A percentile compares a stretch with the other conserved stretches of the same genome.
Conservation (phyloP, 2,797 vertebrate species). For the Lophura swinhoii region DNA sequence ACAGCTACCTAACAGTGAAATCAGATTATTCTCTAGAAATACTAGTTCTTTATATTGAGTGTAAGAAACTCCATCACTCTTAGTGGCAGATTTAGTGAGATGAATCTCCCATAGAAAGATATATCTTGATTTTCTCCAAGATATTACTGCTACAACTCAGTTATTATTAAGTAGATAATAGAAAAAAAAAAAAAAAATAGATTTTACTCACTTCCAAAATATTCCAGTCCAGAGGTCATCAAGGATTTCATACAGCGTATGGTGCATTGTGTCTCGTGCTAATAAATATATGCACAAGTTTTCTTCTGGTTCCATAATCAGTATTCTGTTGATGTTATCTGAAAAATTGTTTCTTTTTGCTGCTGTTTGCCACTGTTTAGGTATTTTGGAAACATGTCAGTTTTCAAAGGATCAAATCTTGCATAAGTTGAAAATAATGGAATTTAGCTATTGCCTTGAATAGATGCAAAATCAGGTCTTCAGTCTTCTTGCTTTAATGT, state of each 20-base stretch:
- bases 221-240: background rate
- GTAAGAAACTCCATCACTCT: background rate
- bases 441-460: constrained; percentile 17
- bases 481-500: constrained; percentile 32
- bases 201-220: background rate
- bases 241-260: background rate
- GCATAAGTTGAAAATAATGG: constrained; percentile 24
- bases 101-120: background rate
- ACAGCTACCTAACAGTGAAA: background rate
- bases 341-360: constrained; percentile 16
- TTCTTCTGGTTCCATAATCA: background rate
- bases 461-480: constrained; percentile 40
- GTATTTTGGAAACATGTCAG: constrained; percentile 19
- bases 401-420: background rate
- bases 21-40: background rate
- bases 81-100: background rate
- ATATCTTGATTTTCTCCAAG: background rate
- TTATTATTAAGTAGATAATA: background rate
- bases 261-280: background rate
- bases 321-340: background rate
- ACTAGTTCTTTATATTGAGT: background rate
- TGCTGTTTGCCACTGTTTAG: background rate
- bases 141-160: background rate
- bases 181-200: background rate
- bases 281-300: background rate